Conservation (phyloP, 2,797 vertebrate genomes). For the Anguilla obscura region DNA sequence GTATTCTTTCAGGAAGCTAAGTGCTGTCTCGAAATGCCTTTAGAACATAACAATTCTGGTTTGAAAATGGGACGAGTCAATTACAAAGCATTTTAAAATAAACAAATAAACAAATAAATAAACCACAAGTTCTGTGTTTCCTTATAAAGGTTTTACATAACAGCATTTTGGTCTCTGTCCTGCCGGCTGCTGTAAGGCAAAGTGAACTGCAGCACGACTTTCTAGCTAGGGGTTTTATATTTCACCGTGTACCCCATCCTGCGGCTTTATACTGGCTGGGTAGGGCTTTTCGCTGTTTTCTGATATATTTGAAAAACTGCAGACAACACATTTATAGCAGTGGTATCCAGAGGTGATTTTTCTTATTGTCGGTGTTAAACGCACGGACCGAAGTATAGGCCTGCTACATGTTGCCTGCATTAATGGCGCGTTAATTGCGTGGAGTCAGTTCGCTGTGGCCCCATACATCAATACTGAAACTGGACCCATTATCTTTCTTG, state of each 20-base stretch:
- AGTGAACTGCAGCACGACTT: constrained; percentile 38
- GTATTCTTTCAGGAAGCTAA: neutral
- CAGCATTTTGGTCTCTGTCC: neutral
- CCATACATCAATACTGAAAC: constrained; percentile 12
- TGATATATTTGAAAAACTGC: constrained; percentile 21
- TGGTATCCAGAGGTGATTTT: neutral
- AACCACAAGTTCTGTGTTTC: neutral
- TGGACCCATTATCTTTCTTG: neutral
- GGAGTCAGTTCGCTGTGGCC: neutral
- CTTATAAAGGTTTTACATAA: neutral
- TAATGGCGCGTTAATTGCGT: constrained; percentile 12
- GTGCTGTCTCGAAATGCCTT: neutral
- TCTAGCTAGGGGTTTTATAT: constrained; percentile 68
- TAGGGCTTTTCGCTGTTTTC: constrained; percentile 37
- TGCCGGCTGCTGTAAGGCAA: constrained; percentile 2
- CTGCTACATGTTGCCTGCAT: neutral
- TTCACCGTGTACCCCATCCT: constrained; percentile 50
- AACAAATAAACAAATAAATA: neutral
- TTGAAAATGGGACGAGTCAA: neutral
- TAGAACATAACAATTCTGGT: neutral
- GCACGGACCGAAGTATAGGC: neutral
- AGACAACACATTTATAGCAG: constrained; percentile 25
- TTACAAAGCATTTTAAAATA: neutral
- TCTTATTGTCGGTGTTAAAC: neutral
- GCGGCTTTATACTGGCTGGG: constrained; percentile 32